These are phyloP conservation scores for Rhegmatorhina hoffmannsi DNA, from an alignment of 2,113 vertebrate genomes.

Conservation along the genomic window DNA sequence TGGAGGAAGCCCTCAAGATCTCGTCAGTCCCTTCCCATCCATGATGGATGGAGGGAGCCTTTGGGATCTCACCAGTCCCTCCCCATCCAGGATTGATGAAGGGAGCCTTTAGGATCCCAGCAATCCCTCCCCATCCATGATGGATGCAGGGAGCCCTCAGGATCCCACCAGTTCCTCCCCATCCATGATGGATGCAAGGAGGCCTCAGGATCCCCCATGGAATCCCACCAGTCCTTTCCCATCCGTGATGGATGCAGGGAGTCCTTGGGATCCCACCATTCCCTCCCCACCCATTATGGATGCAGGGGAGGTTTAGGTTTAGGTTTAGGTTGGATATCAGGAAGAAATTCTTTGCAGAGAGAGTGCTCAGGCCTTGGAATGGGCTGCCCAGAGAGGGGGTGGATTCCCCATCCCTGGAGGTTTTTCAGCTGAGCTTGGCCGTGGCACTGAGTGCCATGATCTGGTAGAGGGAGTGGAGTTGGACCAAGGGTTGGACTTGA, in stretches of 20 bases:
- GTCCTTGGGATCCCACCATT: background rate
- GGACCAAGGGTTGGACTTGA: no score
- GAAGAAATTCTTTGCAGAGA: no score
- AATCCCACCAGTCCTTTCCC: background rate
- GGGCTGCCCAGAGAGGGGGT: no score
- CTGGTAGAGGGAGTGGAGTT: no score
- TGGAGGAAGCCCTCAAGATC: background rate
- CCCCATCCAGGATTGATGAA: background rate
- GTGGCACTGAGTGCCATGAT: no score
- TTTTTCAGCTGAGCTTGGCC: no score
- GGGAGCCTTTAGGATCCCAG: background rate
- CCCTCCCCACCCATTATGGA: background rate
- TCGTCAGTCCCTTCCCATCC: background rate
- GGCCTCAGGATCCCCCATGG: background rate
- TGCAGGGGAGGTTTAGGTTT: no score
- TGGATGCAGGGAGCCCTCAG: background rate
- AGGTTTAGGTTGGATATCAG: no score
- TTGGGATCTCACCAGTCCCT: background rate
- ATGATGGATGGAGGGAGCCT: background rate
- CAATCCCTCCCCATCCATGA: accelerated
- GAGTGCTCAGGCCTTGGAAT: no score
- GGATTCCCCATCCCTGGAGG: no score
- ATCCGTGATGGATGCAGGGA: accelerated
- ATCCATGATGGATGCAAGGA: background rate
- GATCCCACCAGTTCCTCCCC: background rate